A percentile compares a stretch with the other conserved stretches of the same genome.
Evolutionary conservation across 2,797 vertebrate genomes (phyloP).

Genomic region (Chelon auratus): DNA sequence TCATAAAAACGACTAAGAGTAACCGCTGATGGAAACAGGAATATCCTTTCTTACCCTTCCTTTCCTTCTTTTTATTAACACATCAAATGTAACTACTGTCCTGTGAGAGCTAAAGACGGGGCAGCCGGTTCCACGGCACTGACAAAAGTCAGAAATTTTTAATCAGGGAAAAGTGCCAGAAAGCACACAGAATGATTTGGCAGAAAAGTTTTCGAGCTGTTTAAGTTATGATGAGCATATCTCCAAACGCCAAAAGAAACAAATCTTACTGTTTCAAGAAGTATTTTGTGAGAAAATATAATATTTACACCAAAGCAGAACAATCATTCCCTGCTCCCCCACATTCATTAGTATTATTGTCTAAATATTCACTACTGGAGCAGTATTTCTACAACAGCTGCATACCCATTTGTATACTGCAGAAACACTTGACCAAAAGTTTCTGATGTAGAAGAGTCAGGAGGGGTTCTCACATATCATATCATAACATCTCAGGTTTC

Average conservation of each 20-base stretch:
- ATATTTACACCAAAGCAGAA: neutral
- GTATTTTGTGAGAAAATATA: neutral
- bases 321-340: too few relatives aligned
- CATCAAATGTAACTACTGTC: neutral
- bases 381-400: too few relatives aligned
- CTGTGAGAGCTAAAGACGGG: slow-evolving; percentile 10
- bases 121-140: neutral
- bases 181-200: slow-evolving; percentile 8
- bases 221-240: neutral
- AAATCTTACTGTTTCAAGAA: neutral
- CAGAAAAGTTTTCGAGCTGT: slow-evolving; percentile 1
- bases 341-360: too few relatives aligned
- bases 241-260: neutral
- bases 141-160: slow-evolving; percentile 11
- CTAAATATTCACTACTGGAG: too few relatives aligned
- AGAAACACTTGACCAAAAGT: too few relatives aligned
- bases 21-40: neutral
- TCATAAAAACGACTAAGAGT: slow-evolving; percentile 24
- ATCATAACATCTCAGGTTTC: too few relatives aligned
- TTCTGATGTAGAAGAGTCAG: too few relatives aligned
- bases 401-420: too few relatives aligned
- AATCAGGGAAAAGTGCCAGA: slow-evolving; percentile 1
- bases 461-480: too few relatives aligned
- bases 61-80: neutral
- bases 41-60: neutral